Conservation (phyloP, 2,113 vertebrate species). For the Pardalotus punctatus region DNA sequence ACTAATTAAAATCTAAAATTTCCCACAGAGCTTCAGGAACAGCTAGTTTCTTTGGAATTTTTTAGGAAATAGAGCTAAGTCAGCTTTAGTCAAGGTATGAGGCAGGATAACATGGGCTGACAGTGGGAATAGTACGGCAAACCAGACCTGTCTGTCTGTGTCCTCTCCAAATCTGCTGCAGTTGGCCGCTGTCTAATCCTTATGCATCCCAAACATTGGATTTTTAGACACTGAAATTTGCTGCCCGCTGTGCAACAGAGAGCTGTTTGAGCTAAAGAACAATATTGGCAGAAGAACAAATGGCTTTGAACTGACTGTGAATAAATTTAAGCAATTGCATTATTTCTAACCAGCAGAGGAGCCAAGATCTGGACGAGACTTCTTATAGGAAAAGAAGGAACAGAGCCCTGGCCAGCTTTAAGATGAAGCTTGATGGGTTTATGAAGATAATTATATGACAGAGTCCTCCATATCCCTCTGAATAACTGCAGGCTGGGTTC, state of each 20-base stretch:
- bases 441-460: slow-evolving; percentile 1
- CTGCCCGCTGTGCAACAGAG: not conserved
- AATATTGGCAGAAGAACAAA: slow-evolving; percentile 40
- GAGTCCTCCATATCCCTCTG: not conserved
- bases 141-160: not conserved
- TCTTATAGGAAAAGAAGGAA: slow-evolving; percentile 12
- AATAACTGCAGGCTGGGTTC: not conserved
- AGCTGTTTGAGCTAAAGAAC: slow-evolving; percentile 20
- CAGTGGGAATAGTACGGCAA: not conserved
- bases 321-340: slow-evolving; percentile 49
- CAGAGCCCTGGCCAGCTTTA: slow-evolving; percentile 4
- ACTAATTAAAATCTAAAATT: not conserved
- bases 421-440: slow-evolving; percentile 19
- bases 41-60: not conserved
- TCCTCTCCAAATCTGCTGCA: not conserved
- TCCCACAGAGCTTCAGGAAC: not conserved
- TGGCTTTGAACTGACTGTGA: slow-evolving; percentile 31
- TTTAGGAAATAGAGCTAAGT: not conserved
- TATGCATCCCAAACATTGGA: not conserved
- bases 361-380: not conserved
- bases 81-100: not conserved
- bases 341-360: slow-evolving; percentile 19
- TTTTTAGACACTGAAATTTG: not conserved
- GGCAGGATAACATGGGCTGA: not conserved
- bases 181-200: not conserved